Base-by-base conservation (phyloP, 2,113 vertebrate genomes). In the Cervus canadensis region DNA sequence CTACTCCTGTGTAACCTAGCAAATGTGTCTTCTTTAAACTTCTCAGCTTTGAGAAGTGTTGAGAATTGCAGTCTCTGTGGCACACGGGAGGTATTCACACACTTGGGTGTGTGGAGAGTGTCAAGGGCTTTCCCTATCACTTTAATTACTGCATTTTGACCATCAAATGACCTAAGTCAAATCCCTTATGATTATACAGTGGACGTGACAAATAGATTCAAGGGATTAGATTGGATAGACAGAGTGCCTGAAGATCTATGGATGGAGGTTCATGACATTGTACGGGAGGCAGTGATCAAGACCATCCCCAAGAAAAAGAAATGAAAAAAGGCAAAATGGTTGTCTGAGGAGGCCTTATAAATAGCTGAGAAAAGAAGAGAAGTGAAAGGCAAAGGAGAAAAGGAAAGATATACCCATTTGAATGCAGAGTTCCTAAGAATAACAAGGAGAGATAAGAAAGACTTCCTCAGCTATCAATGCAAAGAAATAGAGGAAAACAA, bases 191-290 rank as follows among this genome's bases (percentile, higher is more conserved):
- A 36, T 36, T 67, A 36, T 21, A 67, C 64, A 67, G 17, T 67
- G 64, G 33, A 2, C 0, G 0, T 67, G 17, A 36, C 17, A 67
- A 67, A 67, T 36, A 67, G 64, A 67, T 11, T 21, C 16, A 67
- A 36, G 17, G 64, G 17, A 67, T 67, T 67, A 36, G 9, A 67
- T 67, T 33, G 19, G 8, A 67, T n/a, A 67, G 59, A 60, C 59
- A 57, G 14, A 64, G 30, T 67, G 33, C 64, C 64, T 67, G 17
- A 67, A 67, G 33, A 67, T 36, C 64, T 67, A 36, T 36, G 16
- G 33, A 36, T 0, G 0, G 33, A 67, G 17, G 64, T 36, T 36
- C 9, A 36, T 36, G 33, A 67, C 8, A 67, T 36, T 67, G 33
- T 36, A 67, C 7, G 5, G 17, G 33, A 67, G 64, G 33, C 64